These are phyloP conservation scores for Idaea aversata DNA, from an alignment of 2,888 invertebrate species.

Conservation along the genomic window DNA sequence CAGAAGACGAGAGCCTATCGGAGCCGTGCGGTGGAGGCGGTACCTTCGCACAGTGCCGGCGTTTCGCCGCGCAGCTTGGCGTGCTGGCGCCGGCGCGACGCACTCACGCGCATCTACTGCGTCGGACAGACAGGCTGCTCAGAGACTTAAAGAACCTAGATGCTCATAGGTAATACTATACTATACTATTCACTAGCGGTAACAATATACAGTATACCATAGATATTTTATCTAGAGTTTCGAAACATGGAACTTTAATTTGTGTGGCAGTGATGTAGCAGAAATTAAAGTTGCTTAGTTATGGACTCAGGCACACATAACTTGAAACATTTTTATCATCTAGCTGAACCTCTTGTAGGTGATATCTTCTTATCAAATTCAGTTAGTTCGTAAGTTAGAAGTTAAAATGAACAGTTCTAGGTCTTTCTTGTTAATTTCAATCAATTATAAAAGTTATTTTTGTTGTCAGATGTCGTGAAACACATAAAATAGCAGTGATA, in stretches of 20 bases:
- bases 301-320: no score
- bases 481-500: constrained; percentile 98
- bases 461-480: constrained; percentile 88
- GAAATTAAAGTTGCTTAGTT: background rate
- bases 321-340: no score
- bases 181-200: background rate
- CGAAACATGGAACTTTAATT: background rate
- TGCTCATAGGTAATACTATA: constrained; percentile 82
- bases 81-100: constrained; percentile 94
- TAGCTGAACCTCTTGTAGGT: no score
- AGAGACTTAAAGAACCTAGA: constrained; percentile 96
- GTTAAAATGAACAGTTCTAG: background rate
- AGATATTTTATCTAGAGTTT: no score
- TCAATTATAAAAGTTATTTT: background rate
- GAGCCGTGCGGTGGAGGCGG: constrained; percentile 50
- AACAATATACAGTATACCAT: no score
- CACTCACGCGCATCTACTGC: constrained; percentile 90
- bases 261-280: background rate
- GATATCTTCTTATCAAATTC: no score
- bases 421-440: background rate
- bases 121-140: constrained; percentile 92
- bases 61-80: constrained; percentile 95
- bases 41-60: constrained; percentile 91
- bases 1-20: background rate
- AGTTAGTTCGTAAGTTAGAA: background rate